These are phyloP conservation scores for Luperina testacea DNA, from an alignment of 2,888 invertebrate species.

Conservation along the genomic window DNA sequence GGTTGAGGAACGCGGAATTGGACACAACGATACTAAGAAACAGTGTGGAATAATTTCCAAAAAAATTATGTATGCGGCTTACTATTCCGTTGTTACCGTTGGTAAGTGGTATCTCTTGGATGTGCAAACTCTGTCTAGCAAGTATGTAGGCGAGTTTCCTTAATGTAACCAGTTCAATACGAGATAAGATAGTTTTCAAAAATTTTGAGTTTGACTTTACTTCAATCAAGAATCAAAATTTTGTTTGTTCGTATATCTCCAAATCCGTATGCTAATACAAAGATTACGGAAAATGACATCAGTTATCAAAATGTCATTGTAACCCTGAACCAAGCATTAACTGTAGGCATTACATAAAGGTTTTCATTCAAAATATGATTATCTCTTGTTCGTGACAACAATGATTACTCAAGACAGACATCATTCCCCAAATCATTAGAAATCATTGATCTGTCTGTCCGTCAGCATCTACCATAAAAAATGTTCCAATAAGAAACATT, in stretches of 20 bases:
- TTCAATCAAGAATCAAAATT: slow-evolving; percentile 2
- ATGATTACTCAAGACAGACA: slow-evolving; percentile 42
- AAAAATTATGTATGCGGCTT: slow-evolving; percentile 65
- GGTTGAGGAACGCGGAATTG: slow-evolving; percentile 78
- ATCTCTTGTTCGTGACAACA: slow-evolving; percentile 50
- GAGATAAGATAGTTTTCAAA: slow-evolving; percentile 16
- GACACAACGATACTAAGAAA: slow-evolving; percentile 60
- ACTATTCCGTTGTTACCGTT: slow-evolving; percentile 58
- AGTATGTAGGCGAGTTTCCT: slow-evolving; percentile 19
- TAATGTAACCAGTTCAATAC: slow-evolving; percentile 43
- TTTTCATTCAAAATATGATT: slow-evolving; percentile 49
- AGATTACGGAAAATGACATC: slow-evolving; percentile 51
- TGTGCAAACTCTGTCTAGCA: slow-evolving; percentile 47
- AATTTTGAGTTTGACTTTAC: neutral
- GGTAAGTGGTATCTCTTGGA: slow-evolving; percentile 34
- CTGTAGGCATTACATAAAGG: slow-evolving; percentile 35
- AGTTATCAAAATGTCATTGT: slow-evolving; percentile 53
- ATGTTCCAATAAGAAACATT: slow-evolving; percentile 61
- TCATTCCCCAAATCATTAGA: slow-evolving; percentile 52
- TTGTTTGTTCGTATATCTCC: slow-evolving; percentile 7
- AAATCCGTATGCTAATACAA: slow-evolving; percentile 32
- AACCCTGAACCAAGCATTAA: slow-evolving; percentile 49
- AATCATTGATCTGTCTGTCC: slow-evolving; percentile 56
- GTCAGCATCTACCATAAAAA: slow-evolving; percentile 45
- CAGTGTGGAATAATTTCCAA: slow-evolving; percentile 66